Evolutionary conservation across 2,113 vertebrate genomes (phyloP).

Genomic region (Petromus typicus): DNA sequence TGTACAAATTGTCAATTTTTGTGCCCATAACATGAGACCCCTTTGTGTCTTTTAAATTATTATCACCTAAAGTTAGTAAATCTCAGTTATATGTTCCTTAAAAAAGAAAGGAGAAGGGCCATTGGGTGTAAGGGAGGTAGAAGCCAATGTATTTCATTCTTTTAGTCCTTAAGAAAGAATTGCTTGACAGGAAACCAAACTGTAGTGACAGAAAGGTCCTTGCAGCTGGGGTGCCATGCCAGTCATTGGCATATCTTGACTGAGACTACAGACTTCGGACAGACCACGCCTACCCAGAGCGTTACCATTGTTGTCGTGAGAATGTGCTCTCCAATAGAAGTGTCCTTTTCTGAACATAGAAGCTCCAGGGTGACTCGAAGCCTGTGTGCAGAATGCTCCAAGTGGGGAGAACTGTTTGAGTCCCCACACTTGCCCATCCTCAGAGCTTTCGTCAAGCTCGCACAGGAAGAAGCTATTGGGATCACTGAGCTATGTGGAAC

Average conservation of each 20-base stretch:
- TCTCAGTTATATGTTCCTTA: background rate
- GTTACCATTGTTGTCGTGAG: background rate
- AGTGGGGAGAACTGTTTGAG: background rate
- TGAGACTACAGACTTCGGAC: background rate
- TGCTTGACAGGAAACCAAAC: background rate
- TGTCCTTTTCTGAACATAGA: background rate
- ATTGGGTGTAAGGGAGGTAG: background rate
- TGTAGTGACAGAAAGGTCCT: background rate
- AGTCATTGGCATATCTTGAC: rapidly evolving
- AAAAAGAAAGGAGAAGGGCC: background rate
- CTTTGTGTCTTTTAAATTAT: background rate
- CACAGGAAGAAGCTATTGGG: background rate
- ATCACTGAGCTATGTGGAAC: background rate
- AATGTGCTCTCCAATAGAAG: background rate
- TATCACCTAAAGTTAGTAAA: background rate
- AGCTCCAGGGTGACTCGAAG: background rate
- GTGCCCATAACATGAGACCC: background rate
- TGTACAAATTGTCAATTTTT: background rate
- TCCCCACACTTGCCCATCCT: background rate
- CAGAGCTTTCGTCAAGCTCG: background rate
- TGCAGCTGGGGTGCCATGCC: background rate
- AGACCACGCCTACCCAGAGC: background rate
- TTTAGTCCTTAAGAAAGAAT: background rate
- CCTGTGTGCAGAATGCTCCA: background rate
- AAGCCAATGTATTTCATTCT: background rate